These are phyloP conservation scores for Drosophila orena DNA, from an alignment of 1,140 invertebrate species.

Conservation along the genomic window DNA sequence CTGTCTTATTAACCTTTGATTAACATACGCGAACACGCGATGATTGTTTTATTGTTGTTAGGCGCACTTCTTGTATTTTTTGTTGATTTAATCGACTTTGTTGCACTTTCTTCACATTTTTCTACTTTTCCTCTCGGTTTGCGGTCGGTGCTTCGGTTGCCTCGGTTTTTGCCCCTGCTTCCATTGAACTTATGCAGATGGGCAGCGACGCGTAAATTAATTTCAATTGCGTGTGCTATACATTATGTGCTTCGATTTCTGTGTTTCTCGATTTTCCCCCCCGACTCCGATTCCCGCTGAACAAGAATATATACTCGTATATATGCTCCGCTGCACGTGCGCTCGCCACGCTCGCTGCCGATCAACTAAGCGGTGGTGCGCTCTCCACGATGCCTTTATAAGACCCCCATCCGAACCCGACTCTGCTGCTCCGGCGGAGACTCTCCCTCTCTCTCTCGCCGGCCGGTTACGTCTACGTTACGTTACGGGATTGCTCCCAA, in stretches of 20 bases:
- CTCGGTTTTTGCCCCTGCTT: conserved; percentile 39
- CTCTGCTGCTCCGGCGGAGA: conserved; percentile 42
- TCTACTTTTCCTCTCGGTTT: conserved; percentile 24
- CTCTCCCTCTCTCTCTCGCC: conserved; percentile 36
- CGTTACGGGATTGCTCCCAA: not conserved
- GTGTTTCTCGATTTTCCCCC: conserved; percentile 6
- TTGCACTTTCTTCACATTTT: conserved; percentile 49
- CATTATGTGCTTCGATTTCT: conserved; percentile 67
- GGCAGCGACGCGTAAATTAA: conserved; percentile 69
- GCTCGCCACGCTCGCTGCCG: conserved; percentile 55
- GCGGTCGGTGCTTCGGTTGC: conserved; percentile 15
- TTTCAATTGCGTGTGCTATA: conserved; percentile 67
- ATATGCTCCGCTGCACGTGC: conserved; percentile 13
- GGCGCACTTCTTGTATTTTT: conserved; percentile 12
- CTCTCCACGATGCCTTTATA: conserved; percentile 68
- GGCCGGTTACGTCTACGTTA: conserved; percentile 31
- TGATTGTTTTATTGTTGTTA: conserved; percentile 19
- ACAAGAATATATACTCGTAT: not conserved
- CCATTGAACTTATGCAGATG: conserved; percentile 79
- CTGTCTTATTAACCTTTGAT: conserved; percentile 31
- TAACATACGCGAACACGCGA: conserved; percentile 36
- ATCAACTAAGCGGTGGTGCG: conserved; percentile 53
- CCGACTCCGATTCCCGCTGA: conserved; percentile 3
- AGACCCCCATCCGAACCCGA: conserved; percentile 24
- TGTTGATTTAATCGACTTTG: conserved; percentile 28